Base-by-base conservation (phyloP, 2,797 vertebrate genomes). In the Parotocinclus haroldoi region DNA sequence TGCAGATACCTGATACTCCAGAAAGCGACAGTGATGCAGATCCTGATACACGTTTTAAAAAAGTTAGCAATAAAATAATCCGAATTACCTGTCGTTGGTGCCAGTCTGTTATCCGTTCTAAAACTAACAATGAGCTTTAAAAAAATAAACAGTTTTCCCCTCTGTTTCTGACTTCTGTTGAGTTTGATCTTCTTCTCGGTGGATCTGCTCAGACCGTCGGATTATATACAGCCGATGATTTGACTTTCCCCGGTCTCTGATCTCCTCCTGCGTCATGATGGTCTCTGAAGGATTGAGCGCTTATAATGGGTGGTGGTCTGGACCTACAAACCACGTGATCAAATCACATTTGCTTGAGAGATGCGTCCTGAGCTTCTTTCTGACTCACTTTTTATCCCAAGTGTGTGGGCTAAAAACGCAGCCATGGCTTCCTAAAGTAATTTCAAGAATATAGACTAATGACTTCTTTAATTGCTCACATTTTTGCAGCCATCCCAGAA, bases 221-320 rank as follows among this genome's bases (percentile, higher is more conserved):
- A 52, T 72, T 76, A 74, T 79, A 79, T 79, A 74, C 63, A 58
- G 50, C 48, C 59, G 57, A 66, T 56, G 53, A 59, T 69, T 71
- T 54, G 8, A 36, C 42, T 55, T 55, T 39, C 36, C 45, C 52
- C 3, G 14, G 40, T 42, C 40, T 9, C 8, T 7, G 8, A 7
- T 36, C 49, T 53, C 40, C 38, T 59, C 16, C 37, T 75, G 72
- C 72, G 74, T 79, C 77, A 79, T 44, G 10, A 46, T 18, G 40
- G 54, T 68, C 77, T 64, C 59, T 7, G 45, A 36, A 48, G 73
- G 42, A 58, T 44, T 53, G 51, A 63, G 56, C 19, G 19, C 9
- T 39, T 50, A 57, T 70, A 70, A 70, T 42, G 7, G 37, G 58
- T 7, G 46, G 48, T 64, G 62, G 58, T 75, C 76, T 78, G 66